These are phyloP conservation scores for Bimastos eiseni DNA, from an alignment of 2,888 invertebrate species.

Conservation along the genomic window DNA sequence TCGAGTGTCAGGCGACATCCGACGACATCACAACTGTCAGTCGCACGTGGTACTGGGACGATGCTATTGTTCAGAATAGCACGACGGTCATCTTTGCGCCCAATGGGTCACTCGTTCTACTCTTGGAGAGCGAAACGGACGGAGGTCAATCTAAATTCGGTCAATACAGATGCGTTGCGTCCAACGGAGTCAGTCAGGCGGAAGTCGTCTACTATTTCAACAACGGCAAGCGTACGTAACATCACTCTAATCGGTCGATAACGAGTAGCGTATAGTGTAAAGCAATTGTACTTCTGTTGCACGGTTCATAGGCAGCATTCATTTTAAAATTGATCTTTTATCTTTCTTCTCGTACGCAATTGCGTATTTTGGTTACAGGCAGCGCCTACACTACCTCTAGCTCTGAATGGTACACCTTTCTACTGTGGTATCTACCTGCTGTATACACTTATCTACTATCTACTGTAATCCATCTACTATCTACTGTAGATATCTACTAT, in stretches of 20 bases:
- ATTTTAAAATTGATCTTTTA: no score
- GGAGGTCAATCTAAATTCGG: background rate
- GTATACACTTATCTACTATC: no score
- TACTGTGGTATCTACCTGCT: no score
- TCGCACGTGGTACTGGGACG: background rate
- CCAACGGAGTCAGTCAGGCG: conserved; percentile 20
- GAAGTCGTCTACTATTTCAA: background rate
- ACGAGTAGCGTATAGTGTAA: background rate
- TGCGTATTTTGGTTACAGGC: no score
- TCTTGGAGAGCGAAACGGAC: conserved; percentile 7
- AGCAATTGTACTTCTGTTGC: no score
- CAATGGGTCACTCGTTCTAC: background rate
- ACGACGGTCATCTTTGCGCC: background rate
- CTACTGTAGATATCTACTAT: no score
- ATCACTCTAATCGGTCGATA: background rate
- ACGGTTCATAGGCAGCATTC: no score
- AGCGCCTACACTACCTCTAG: no score
- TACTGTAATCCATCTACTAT: no score
- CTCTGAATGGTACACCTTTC: no score
- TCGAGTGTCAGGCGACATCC: conserved; percentile 10
- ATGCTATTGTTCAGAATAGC: background rate
- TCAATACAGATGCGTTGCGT: background rate
- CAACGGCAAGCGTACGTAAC: background rate
- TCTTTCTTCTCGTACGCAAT: no score
- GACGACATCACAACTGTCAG: conserved; percentile 19